A percentile compares a stretch with the other conserved stretches of the same genome.
Evolutionary conservation across 2,888 invertebrate genomes (phyloP).

Genomic region (Neoascia interrupta): DNA sequence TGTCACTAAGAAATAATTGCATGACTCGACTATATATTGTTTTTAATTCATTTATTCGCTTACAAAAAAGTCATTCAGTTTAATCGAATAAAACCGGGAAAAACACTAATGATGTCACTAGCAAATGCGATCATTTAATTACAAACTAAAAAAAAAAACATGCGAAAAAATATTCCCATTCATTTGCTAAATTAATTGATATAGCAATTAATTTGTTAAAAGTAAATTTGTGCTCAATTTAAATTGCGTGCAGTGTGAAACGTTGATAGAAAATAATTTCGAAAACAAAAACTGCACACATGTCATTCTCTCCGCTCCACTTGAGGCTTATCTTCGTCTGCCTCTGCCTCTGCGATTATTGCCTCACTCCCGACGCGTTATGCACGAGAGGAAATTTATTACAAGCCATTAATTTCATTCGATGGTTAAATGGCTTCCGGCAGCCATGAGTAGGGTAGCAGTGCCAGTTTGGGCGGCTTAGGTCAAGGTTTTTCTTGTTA

Average conservation of each 20-base stretch:
- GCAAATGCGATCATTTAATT: slow-evolving; percentile 48
- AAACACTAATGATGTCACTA: slow-evolving; percentile 50
- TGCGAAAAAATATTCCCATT: background rate
- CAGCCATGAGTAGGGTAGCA: slow-evolving; percentile 32
- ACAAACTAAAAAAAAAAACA: slow-evolving; percentile 21
- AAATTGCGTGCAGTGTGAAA: slow-evolving; percentile 5
- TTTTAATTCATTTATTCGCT: too few relatives aligned
- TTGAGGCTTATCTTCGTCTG: background rate
- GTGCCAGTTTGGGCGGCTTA: background rate
- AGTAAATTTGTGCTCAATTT: slow-evolving; percentile 35
- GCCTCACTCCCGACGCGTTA: too few relatives aligned
- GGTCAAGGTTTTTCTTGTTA: slow-evolving; percentile 48
- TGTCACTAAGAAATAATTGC: too few relatives aligned
- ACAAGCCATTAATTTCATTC: slow-evolving; percentile 55
- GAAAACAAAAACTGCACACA: background rate
- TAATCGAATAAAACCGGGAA: slow-evolving; percentile 16
- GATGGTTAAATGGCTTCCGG: slow-evolving; percentile 49
- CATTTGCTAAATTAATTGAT: slow-evolving; percentile 44
- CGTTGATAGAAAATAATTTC: background rate
- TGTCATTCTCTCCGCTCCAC: too few relatives aligned
- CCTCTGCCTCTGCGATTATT: background rate
- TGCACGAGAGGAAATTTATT: slow-evolving; percentile 42
- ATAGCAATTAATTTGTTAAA: slow-evolving; percentile 54
- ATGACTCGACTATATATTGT: too few relatives aligned
- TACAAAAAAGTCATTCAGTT: background rate